phyloP scores from a whole-genome alignment of 1,140 invertebrate species.

The Bombus impatiens region DNA sequence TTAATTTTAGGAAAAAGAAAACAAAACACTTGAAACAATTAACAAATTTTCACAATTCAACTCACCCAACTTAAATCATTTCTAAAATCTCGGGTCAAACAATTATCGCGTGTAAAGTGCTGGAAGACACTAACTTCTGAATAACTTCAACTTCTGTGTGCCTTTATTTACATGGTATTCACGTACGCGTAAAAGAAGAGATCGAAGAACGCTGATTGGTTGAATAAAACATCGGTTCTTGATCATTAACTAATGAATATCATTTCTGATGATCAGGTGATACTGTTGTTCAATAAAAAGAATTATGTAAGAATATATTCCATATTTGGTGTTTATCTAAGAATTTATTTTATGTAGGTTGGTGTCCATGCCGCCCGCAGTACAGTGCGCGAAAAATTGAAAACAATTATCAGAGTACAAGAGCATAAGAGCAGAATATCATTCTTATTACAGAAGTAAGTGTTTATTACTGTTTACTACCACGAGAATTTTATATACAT shows the following conservation, averaged over 20 bases:
- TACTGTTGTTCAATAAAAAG: background rate
- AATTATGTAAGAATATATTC: slow-evolving; percentile 11
- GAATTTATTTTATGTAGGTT: background rate
- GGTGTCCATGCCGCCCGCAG: background rate
- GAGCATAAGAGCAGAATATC: background rate
- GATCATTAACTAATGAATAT: too few species aligned
- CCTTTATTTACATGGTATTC: background rate
- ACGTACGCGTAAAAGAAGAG: background rate
- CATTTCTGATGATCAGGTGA: background rate
- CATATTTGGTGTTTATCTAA: background rate
- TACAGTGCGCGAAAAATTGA: background rate
- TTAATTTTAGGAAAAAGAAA: background rate
- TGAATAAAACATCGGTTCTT: background rate
- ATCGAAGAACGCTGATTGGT: background rate
- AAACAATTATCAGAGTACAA: background rate
- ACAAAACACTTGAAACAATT: background rate
- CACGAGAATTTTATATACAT: too few species aligned
- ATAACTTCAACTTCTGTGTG: too few species aligned
- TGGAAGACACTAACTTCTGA: background rate
- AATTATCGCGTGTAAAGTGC: background rate
- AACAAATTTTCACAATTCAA: background rate
- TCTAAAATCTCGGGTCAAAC: background rate
- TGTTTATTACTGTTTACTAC: too few species aligned
- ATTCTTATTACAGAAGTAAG: too few species aligned
- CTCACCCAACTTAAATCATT: slow-evolving; percentile 22